Evolutionary conservation across 1,140 invertebrate species (phyloP), one percentile per base, ranked within the genome.

Genomic region (Acromyrmex charruanus): DNA sequence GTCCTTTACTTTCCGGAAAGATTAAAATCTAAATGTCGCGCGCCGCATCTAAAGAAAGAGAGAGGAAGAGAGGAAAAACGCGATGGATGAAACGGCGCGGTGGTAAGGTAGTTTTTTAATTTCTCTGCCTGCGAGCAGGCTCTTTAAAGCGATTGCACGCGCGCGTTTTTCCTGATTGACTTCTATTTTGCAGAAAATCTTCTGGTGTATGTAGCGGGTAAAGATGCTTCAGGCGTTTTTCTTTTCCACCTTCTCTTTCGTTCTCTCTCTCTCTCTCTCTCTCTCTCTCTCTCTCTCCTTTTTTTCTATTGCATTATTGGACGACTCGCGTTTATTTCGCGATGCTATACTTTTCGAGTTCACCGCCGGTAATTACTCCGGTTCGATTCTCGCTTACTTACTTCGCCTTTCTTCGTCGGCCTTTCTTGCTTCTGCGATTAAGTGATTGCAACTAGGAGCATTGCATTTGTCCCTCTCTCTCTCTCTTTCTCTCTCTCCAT

Each of bases 391-490:
- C 81, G 80, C 72, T 85, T 77, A 35, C 80, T 63, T 87, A 77
- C 66, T 85, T 74, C 84, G 68, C 25, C 28, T 74, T 87, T 72
- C 44, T 75, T 89, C 79, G 63, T 77, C 86, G 63, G 39, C 44
- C 86, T 66, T 82, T 84, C 55, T 68, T 89, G 92, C 87, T 90
- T 91, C 91, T 65, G 68, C 87, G 80, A 91, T 92, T 90, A 92
- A 92, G 91, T 89, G 92, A 93, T 93, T 93, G 92, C 92, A 89
- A 89, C 90, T 74, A 61, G 80, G 65, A 80, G 88, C 87, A 88
- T 87, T 81, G 39, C 75, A 31, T 31, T 18, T 51, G 9, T 31
- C 21, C 14, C 21, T 12, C 12, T 35, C 68, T 51, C 18, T n/a
- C 51, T 65, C 14, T n/a, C 2, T 31, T 6, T 80, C 2, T 31